These are phyloP conservation scores for Brenthis hecate DNA, from an alignment of 2,888 invertebrate species.

Conservation along the genomic window DNA sequence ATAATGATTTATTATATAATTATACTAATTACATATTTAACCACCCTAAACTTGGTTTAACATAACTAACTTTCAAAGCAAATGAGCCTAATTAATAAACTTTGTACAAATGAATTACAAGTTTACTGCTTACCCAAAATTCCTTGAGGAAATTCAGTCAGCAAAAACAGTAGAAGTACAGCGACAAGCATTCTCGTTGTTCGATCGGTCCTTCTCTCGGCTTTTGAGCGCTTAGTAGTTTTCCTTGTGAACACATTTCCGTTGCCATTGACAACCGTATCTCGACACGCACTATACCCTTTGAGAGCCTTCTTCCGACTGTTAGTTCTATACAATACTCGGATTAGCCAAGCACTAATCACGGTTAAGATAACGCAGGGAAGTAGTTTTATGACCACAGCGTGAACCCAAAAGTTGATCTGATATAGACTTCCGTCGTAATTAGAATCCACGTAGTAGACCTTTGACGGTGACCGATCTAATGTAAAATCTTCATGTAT, in stretches of 20 bases:
- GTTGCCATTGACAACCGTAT: constrained; percentile 62
- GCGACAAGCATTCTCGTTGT: constrained; percentile 95
- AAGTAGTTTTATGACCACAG: constrained; percentile 89
- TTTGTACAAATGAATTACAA: not conserved
- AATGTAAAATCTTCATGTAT: constrained; percentile 63
- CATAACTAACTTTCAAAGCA: too few relatives aligned
- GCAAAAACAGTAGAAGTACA: constrained; percentile 91
- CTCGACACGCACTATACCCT: constrained; percentile 71
- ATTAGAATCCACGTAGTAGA: constrained; percentile 79
- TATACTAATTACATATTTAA: too few relatives aligned
- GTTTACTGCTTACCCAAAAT: constrained; percentile 78
- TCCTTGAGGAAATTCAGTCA: constrained; percentile 95
- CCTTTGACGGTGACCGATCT: constrained; percentile 59
- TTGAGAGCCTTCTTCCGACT: constrained; percentile 84
- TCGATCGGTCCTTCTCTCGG: constrained; percentile 84
- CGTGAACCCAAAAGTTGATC: constrained; percentile 91
- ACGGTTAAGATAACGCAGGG: constrained; percentile 90
- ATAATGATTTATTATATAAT: too few relatives aligned
- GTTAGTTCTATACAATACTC: constrained; percentile 87
- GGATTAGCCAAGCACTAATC: constrained; percentile 87
- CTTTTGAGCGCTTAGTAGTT: constrained; percentile 68
- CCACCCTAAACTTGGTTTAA: too few relatives aligned
- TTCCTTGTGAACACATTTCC: constrained; percentile 70
- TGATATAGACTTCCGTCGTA: constrained; percentile 84
- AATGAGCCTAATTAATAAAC: not conserved